Percentiles rank a stretch among this genome's conserved stretches.
Conservation (phyloP, 2,797 vertebrate genomes). For the Parauchenoglanis ngamensis region DNA sequence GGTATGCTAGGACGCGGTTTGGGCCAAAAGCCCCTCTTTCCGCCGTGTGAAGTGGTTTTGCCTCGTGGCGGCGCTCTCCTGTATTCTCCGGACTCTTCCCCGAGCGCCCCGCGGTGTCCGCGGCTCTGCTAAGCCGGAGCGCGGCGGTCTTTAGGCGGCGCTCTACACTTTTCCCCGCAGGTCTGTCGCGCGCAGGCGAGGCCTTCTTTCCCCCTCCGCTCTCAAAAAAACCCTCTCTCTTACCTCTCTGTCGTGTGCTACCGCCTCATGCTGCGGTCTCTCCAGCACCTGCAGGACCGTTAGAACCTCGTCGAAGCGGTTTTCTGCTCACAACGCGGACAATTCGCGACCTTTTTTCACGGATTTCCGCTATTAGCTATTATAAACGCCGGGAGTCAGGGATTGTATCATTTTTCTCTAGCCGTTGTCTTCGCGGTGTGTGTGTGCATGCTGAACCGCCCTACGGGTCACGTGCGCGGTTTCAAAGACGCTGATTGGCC, state of each 20-base stretch:
- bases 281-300: neutral
- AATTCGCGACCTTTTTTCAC: neutral
- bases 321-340: neutral
- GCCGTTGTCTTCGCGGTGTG: slow-evolving; percentile 68
- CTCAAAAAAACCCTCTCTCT: slow-evolving; percentile 38
- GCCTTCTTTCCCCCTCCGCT: slow-evolving; percentile 73
- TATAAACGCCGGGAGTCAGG: slow-evolving; percentile 39
- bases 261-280: slow-evolving; percentile 52
- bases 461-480: slow-evolving; percentile 52
- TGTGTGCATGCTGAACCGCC: slow-evolving; percentile 65
- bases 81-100: slow-evolving; percentile 64
- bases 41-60: slow-evolving; percentile 38
- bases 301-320: neutral
- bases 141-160: slow-evolving; percentile 85
- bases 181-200: slow-evolving; percentile 68
- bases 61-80: slow-evolving; percentile 79
- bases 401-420: slow-evolving; percentile 68
- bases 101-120: slow-evolving; percentile 74
- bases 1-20: neutral
- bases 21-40: neutral
- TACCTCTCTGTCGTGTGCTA: slow-evolving; percentile 42
- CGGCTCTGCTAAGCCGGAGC: slow-evolving; percentile 66
- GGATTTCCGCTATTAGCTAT: neutral
- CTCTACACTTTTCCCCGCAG: slow-evolving; percentile 81
- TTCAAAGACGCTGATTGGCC: slow-evolving; percentile 64